Base-by-base conservation (phyloP, 2,113 vertebrate genomes). In the Sarotherodon lohbergeri region DNA sequence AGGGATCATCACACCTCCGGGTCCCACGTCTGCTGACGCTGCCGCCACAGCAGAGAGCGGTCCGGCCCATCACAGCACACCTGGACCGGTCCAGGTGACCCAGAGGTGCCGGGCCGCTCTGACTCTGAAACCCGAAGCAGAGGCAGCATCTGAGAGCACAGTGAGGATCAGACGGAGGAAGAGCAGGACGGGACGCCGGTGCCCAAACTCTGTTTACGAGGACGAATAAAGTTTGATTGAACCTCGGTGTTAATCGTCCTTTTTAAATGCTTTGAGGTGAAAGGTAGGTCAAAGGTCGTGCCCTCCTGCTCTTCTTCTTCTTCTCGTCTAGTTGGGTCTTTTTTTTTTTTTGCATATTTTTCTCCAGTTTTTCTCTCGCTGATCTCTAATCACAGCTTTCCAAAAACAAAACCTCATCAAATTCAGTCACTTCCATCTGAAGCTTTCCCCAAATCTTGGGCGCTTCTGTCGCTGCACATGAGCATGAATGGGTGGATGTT, bases 271-370 rank as follows among this genome's bases (percentile, higher is more conserved):
- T 76, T 29, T 76, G 9, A 76, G 14, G 5, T 17, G 12, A 76
- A 76, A 76, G 8, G 43, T 10, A 10, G 71, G 43, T 78, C 14
- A 12, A 27, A 76, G 16, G 24, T 32, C 71, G 27, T 50, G 24
- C 71, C 71, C 71, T 12, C 71, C 24, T 19, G 14, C 71, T 76
- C 68, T 48, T 48, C 68, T 17, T 43, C 19, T 34, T 13, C 46
- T 4, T 48, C 86, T 91, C 9, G 27, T 88, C 86, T 48, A 24
- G 22, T 22, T 41, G 55, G 14, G 63, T 83, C 63, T 59, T 88
- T 82, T 14, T 32, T 59, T 80, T 68, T 82, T 93, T 93, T 91
- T 96, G 96, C 95, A 96, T 96, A 96, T 95, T 94, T 94, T 85
- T 95, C n/a, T 88, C 29, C 29, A 76, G 16, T 80, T 63, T 81